These are phyloP conservation scores for Hyperopisus bebe DNA, from an alignment of 2,113 vertebrate species.

Conservation along the genomic window DNA sequence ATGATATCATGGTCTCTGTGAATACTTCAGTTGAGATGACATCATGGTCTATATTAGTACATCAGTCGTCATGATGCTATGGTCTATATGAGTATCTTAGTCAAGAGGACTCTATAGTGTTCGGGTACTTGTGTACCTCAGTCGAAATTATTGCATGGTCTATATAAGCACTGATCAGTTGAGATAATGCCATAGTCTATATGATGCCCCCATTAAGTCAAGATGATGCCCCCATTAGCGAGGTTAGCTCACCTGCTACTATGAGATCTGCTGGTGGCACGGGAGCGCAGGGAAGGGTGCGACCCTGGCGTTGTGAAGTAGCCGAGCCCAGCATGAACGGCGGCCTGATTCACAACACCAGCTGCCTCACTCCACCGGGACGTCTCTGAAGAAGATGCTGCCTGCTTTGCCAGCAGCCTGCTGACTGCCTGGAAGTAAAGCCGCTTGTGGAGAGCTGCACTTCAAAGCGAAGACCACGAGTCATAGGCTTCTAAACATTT, in stretches of 20 bases:
- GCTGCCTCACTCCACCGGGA: slow-evolving; percentile 79
- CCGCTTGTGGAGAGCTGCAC: not conserved
- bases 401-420: slow-evolving; percentile 26
- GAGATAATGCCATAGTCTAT: not conserved
- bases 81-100: not conserved
- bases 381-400: not conserved
- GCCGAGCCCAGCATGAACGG: slow-evolving; percentile 74
- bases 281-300: slow-evolving; percentile 59
- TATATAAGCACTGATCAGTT: not conserved
- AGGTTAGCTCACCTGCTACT: not conserved
- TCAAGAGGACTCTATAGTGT: not conserved
- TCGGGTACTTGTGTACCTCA: not conserved
- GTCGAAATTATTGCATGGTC: not conserved
- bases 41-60: not conserved
- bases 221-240: not conserved
- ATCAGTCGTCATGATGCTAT: not conserved
- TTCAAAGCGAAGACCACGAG: not conserved
- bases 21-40: not conserved
- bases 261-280: not conserved
- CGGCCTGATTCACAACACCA: slow-evolving; percentile 99
- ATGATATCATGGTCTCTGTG: not conserved
- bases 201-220: not conserved
- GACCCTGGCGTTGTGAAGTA: slow-evolving; percentile 99
- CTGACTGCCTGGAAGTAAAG: not conserved
- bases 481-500: not conserved